phyloP scores from a whole-genome alignment of 2,888 invertebrate genomes.

The Liopterus haemorrhoidalis region DNA sequence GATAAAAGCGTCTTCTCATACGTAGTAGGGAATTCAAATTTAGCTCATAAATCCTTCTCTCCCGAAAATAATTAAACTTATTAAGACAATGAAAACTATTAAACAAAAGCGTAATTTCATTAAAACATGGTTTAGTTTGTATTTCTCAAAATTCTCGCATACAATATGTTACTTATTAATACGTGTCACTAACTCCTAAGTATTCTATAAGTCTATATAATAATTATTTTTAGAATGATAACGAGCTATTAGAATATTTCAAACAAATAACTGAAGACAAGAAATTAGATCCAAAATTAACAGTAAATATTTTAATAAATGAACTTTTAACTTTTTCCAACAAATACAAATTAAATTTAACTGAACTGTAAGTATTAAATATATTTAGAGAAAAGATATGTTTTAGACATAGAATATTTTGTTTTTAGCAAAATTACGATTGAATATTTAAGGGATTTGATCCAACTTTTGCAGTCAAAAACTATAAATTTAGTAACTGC shows the following conservation, averaged over 20 bases:
- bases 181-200: no score
- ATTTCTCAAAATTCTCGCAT: no score
- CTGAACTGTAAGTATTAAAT: slow-evolving; percentile 51
- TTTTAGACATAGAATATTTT: slow-evolving; percentile 19
- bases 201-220: neutral
- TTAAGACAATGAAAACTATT: no score
- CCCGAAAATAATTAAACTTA: no score
- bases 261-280: slow-evolving; percentile 47
- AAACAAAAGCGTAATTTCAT: no score
- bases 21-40: no score
- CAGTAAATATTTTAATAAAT: slow-evolving; percentile 65
- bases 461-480: slow-evolving; percentile 17
- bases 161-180: no score
- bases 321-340: slow-evolving; percentile 63
- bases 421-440: slow-evolving; percentile 17
- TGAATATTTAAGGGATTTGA: slow-evolving; percentile 13
- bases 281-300: slow-evolving; percentile 51
- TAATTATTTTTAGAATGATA: slow-evolving; percentile 49
- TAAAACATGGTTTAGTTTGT: no score
- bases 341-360: slow-evolving; percentile 54
- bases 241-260: slow-evolving; percentile 54
- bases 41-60: no score
- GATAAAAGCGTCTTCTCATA: no score
- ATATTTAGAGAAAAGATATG: slow-evolving; percentile 1
- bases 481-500: slow-evolving; percentile 18